Conservation (phyloP, 2,888 invertebrate genomes). For the Torymus auratus region DNA sequence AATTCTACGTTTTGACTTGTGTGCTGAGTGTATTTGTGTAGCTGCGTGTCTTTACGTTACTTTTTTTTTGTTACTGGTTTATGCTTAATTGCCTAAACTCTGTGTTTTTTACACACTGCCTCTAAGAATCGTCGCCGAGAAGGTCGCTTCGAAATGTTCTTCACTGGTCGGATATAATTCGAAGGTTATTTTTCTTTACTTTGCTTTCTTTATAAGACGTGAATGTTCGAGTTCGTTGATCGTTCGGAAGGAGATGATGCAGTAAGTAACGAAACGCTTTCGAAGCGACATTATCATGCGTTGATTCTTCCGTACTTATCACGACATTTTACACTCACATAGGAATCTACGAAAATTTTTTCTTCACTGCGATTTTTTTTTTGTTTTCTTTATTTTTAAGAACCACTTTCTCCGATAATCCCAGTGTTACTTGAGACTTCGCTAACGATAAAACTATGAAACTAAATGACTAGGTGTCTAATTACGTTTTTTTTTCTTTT, state of each 20-base stretch:
- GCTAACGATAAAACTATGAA: conserved; percentile 65
- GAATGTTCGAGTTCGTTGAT: conserved; percentile 16
- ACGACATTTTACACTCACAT: conserved; percentile 37
- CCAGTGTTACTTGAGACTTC: background rate
- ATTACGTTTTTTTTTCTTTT: conserved; percentile 6
- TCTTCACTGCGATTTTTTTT: conserved; percentile 17
- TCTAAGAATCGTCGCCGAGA: conserved; percentile 8
- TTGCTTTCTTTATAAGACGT: background rate
- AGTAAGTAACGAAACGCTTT: background rate
- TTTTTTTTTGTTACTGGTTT: conserved; percentile 15
- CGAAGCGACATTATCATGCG: conserved; percentile 5
- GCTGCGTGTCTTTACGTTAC: conserved; percentile 25
- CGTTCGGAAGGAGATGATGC: background rate
- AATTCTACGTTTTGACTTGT: background rate
- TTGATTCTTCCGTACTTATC: background rate
- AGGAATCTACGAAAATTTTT: conserved; percentile 43
- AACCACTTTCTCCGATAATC: background rate
- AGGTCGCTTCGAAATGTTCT: conserved; percentile 9
- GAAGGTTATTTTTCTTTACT: background rate
- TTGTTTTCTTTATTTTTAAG: conserved; percentile 60
- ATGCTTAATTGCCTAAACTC: conserved; percentile 29
- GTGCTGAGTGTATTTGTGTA: too few species aligned
- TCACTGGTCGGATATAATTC: background rate
- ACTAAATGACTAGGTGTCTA: conserved; percentile 66
- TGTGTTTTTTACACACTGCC: background rate